A percentile compares a stretch with the other conserved stretches of the same genome.
Conservation (phyloP, 1,140 invertebrate species). For the Bombyx mandarina region DNA sequence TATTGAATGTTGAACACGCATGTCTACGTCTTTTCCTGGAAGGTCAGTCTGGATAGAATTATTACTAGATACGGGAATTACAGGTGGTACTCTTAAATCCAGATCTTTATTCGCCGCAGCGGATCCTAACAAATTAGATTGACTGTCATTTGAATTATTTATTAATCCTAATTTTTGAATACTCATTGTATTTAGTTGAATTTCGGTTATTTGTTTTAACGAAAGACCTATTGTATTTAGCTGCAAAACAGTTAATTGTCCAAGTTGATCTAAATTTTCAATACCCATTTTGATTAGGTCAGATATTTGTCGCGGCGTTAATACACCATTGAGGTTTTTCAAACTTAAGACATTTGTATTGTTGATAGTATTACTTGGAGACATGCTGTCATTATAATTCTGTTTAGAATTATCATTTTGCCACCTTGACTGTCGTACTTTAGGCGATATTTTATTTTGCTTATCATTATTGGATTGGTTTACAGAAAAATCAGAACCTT, state of each 20-base stretch:
- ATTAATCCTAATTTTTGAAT: slow-evolving; percentile 71
- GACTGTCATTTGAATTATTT: slow-evolving; percentile 42
- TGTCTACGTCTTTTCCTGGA: slow-evolving; percentile 68
- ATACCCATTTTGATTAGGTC: slow-evolving; percentile 73
- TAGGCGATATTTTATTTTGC: slow-evolving; percentile 63
- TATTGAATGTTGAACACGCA: slow-evolving; percentile 61
- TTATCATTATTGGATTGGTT: slow-evolving; percentile 47
- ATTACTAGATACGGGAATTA: slow-evolving; percentile 33
- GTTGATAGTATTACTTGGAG: slow-evolving; percentile 30
- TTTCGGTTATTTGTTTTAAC: slow-evolving; percentile 72
- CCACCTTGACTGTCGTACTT: slow-evolving; percentile 76
- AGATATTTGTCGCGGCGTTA: slow-evolving; percentile 70
- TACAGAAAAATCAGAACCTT: slow-evolving; percentile 36
- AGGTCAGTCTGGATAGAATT: slow-evolving; percentile 32
- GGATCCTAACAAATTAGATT: slow-evolving; percentile 24
- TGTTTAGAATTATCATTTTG: slow-evolving; percentile 56
- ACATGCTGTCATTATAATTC: slow-evolving; percentile 55
- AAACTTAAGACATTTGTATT: slow-evolving; percentile 63
- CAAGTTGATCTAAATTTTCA: slow-evolving; percentile 72
- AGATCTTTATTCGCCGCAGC: slow-evolving; percentile 47
- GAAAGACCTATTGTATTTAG: slow-evolving; percentile 73
- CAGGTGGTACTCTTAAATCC: slow-evolving; percentile 62
- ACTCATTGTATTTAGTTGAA: slow-evolving; percentile 72
- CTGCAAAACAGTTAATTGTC: slow-evolving; percentile 72
- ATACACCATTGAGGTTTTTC: slow-evolving; percentile 71